A percentile compares a stretch with the other conserved stretches of the same genome.
These are phyloP conservation scores for Clitarchus hookeri DNA, from an alignment of 2,888 invertebrate species.

Conservation along the genomic window DNA sequence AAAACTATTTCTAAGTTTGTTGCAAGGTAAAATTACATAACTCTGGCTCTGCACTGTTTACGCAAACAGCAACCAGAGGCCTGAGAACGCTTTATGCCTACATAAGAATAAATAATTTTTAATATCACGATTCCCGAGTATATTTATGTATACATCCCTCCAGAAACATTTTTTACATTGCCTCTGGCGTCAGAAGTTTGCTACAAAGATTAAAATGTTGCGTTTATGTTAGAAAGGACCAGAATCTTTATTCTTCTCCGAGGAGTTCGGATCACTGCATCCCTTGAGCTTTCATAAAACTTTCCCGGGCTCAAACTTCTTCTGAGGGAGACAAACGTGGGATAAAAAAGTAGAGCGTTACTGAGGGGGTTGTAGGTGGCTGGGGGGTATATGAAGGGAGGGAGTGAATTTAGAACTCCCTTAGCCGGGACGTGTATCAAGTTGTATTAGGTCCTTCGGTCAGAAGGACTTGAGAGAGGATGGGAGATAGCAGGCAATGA, in stretches of 20 bases:
- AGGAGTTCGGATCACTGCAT: neutral
- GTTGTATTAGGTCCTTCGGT: constrained; percentile 9
- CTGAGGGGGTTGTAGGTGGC: neutral
- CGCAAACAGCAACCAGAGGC: too few species aligned
- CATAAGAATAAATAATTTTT: too few species aligned
- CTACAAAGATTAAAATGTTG: too few species aligned
- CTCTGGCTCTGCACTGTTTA: too few species aligned
- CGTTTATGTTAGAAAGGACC: too few species aligned
- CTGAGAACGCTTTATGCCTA: too few species aligned
- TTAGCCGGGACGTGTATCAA: constrained; percentile 14
- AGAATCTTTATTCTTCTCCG: neutral
- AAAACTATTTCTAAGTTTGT: too few species aligned
- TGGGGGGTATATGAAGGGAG: neutral
- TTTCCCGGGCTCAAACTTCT: constrained; percentile 2
- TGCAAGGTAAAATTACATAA: too few species aligned
- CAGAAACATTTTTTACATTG: too few species aligned
- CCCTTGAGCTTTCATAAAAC: neutral
- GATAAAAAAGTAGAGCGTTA: neutral
- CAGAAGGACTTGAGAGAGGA: neutral
- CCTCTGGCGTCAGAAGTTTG: too few species aligned
- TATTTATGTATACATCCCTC: too few species aligned
- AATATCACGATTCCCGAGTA: too few species aligned
- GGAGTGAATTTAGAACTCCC: constrained; percentile 6
- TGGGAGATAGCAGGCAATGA: neutral
- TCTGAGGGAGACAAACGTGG: neutral